phyloP scores from a whole-genome alignment of 2,797 vertebrate species.

The Nannoperca obscura region DNA sequence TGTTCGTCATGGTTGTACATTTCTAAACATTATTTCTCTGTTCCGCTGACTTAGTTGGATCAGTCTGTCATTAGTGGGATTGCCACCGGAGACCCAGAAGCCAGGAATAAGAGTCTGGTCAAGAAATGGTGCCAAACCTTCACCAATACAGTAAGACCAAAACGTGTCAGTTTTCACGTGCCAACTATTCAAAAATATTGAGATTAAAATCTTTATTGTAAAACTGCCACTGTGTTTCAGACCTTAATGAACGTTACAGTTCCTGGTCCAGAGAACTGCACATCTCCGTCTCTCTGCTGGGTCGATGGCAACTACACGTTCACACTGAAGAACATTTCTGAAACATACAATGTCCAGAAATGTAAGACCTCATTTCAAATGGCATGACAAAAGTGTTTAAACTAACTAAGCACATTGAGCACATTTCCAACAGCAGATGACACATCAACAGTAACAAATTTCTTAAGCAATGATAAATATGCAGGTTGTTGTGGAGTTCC shows the following conservation, averaged over 20 bases:
- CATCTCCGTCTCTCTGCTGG: constrained; percentile 87
- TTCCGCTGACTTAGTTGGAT: constrained; percentile 86
- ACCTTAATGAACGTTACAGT: constrained; percentile 87
- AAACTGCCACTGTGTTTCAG: constrained; percentile 70
- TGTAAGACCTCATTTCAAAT: constrained; percentile 83
- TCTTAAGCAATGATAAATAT: not conserved
- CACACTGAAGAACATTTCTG: constrained; percentile 86
- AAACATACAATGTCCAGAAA: constrained; percentile 83
- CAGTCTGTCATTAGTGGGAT: constrained; percentile 88
- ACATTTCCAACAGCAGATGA: not conserved
- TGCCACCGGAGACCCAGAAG: constrained; percentile 86
- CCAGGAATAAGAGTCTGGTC: constrained; percentile 91
- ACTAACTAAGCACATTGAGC: not conserved
- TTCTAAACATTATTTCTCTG: not conserved
- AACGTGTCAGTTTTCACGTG: not conserved
- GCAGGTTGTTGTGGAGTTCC: not conserved
- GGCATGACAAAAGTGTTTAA: not conserved
- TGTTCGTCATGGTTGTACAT: constrained; percentile 9
- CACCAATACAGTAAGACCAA: constrained; percentile 77
- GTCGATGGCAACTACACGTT: constrained; percentile 76
- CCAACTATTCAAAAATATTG: not conserved
- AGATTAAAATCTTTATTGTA: not conserved
- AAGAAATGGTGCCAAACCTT: constrained; percentile 90
- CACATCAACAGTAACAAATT: not conserved
- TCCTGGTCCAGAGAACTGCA: constrained; percentile 88